phyloP scores from a whole-genome alignment of 2,113 vertebrate species.

The Nyctereutes procyonoides region DNA sequence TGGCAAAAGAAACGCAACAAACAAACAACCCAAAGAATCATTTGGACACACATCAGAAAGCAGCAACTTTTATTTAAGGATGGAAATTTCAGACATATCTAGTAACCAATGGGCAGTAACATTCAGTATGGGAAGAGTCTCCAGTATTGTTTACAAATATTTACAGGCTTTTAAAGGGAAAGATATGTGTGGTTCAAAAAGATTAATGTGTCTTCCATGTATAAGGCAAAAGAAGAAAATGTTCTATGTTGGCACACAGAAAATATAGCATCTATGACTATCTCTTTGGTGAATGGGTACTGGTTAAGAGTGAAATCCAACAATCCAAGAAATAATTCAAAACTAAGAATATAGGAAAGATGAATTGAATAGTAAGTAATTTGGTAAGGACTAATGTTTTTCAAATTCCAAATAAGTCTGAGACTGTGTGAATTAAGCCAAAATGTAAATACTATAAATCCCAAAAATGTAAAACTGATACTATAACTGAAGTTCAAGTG shows the following conservation, averaged over 20 bases:
- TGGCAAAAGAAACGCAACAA: not conserved
- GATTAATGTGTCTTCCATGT: no score
- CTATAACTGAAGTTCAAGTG: not conserved
- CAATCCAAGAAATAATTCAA: not conserved
- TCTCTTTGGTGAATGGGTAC: not conserved
- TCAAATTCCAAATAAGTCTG: not conserved
- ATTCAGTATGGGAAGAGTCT: not conserved
- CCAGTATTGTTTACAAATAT: not conserved
- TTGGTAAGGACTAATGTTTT: not conserved
- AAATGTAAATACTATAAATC: not conserved
- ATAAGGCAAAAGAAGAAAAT: not conserved
- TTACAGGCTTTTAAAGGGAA: not conserved
- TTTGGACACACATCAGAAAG: not conserved
- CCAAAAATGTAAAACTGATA: not conserved
- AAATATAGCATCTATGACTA: rapidly evolving
- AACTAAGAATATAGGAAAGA: not conserved
- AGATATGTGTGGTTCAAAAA: not conserved
- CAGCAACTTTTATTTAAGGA: not conserved
- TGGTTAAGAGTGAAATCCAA: not conserved
- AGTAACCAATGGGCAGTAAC: not conserved
- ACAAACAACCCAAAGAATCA: not conserved
- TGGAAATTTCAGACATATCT: not conserved
- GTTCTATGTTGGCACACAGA: not conserved
- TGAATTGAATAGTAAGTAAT: not conserved
- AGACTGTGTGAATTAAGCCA: not conserved